These are phyloP conservation scores for Onthophagus taurus DNA, from an alignment of 1,140 invertebrate genomes.

Conservation along the genomic window DNA sequence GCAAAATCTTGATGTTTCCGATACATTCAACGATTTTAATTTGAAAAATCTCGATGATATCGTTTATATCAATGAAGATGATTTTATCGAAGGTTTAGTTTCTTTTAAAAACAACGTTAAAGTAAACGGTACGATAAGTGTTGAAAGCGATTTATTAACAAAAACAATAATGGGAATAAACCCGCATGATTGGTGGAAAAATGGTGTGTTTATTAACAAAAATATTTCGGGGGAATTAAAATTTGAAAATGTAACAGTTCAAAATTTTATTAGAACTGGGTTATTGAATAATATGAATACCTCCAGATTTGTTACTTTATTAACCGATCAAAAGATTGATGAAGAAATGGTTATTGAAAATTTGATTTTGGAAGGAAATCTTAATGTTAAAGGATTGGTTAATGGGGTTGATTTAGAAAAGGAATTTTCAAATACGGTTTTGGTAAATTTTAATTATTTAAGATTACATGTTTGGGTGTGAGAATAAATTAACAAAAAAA, in stretches of 20 bases:
- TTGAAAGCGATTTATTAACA: constrained; percentile 25
- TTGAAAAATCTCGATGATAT: constrained; percentile 21
- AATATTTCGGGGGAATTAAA: constrained; percentile 23
- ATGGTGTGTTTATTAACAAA: constrained; percentile 26
- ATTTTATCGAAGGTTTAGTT: constrained; percentile 20
- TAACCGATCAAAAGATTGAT: constrained; percentile 23
- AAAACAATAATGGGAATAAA: constrained; percentile 21
- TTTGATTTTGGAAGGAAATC: constrained; percentile 21
- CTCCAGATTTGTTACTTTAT: constrained; percentile 24
- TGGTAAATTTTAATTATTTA: constrained; percentile 21
- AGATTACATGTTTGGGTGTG: too few relatives aligned
- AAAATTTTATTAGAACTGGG: constrained; percentile 20
- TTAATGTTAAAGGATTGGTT: constrained; percentile 24
- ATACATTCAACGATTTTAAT: constrained; percentile 28
- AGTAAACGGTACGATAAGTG: constrained; percentile 19
- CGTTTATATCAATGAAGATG: constrained; percentile 25
- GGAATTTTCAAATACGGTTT: constrained; percentile 21
- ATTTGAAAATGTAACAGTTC: constrained; percentile 23
- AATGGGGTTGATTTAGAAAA: constrained; percentile 25
- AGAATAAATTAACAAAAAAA: too few relatives aligned
- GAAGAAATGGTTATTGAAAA: constrained; percentile 13
- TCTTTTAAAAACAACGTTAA: constrained; percentile 21
- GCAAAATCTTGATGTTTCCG: constrained; percentile 16
- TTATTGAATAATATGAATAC: constrained; percentile 29
- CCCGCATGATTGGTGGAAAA: constrained; percentile 20